Conservation (phyloP, 1,140 invertebrate genomes). For the Drosophila grimshawi region DNA sequence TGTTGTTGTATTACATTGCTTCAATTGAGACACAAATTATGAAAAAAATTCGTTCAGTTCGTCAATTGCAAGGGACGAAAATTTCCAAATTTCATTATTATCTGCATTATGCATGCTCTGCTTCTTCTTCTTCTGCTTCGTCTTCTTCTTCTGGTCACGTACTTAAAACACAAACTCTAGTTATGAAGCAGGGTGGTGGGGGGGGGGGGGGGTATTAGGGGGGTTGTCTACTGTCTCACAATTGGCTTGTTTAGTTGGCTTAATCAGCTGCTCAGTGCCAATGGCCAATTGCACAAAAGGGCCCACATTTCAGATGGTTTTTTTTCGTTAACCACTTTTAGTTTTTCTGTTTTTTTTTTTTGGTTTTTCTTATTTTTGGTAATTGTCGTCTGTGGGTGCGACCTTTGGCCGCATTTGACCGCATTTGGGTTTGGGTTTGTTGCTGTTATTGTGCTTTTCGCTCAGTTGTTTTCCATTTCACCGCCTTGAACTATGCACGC, state of each 20-base stretch:
- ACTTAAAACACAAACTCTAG: background rate
- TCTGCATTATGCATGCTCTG: conserved; percentile 18
- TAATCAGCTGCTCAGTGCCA: conserved; percentile 10
- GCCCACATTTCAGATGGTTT: background rate
- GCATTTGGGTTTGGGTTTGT: background rate
- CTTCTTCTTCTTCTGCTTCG: too few species aligned
- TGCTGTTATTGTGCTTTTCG: background rate
- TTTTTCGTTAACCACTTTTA: background rate
- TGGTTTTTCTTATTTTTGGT: background rate
- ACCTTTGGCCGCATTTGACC: conserved; percentile 47
- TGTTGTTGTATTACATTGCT: too few species aligned
- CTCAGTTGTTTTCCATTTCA: conserved; percentile 25
- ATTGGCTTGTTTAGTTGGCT: conserved; percentile 7
- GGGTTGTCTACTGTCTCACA: background rate
- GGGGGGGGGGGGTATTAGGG: background rate
- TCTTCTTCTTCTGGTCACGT: conserved; percentile 2
- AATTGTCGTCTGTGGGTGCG: conserved; percentile 8
- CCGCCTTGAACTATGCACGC: conserved; percentile 50
- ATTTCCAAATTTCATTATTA: conserved; percentile 3
- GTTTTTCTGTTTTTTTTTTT: background rate
- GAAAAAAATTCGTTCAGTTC: too few species aligned
- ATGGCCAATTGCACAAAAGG: conserved; percentile 8
- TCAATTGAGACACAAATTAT: background rate
- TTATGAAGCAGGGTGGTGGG: background rate
- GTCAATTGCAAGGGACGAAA: background rate